Evolutionary conservation across 2,113 vertebrate species (phyloP).

Genomic region (Tichodroma muraria): DNA sequence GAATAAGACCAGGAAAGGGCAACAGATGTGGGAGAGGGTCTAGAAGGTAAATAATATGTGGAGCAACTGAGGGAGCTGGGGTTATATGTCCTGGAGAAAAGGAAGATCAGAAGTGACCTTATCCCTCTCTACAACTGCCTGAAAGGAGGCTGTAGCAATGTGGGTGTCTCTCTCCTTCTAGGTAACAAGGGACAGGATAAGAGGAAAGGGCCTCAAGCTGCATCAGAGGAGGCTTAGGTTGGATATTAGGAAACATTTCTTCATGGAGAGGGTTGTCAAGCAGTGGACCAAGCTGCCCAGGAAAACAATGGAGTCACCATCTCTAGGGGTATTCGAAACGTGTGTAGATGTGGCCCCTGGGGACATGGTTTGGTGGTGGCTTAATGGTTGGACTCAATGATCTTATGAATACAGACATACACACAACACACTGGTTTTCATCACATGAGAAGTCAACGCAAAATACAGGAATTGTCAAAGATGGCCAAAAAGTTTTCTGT

Average conservation of each 20-base stretch:
- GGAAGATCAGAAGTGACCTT: background rate
- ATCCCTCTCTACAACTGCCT: background rate
- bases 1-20: background rate
- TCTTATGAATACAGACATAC: background rate
- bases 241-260: background rate
- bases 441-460: background rate
- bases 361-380: background rate
- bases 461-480: background rate
- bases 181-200: background rate
- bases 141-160: background rate
- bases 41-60: background rate
- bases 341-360: background rate
- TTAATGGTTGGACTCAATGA: background rate
- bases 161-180: background rate
- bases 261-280: background rate
- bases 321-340: background rate
- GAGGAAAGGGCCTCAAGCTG: background rate
- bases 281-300: background rate
- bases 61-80: background rate
- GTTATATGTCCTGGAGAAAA: background rate
- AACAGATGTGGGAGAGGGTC: fast-evolving
- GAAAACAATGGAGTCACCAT: background rate
- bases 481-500: background rate
- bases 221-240: background rate
- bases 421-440: background rate